Base-by-base conservation (phyloP, 2,797 vertebrate species). In the Oreochromis grahami region DNA sequence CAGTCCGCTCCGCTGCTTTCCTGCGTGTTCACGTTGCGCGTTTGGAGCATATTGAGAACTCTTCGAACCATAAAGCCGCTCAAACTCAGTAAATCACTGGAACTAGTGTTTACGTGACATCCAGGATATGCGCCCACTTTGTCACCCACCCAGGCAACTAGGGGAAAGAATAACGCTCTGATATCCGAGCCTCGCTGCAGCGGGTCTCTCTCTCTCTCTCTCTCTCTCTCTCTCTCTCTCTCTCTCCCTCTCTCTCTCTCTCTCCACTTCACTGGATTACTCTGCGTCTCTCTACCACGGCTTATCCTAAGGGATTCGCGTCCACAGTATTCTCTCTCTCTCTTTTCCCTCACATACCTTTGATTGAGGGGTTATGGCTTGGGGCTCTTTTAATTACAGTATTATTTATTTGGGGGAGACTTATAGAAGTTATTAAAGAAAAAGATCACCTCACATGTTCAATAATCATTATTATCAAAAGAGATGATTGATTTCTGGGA, bases 311-410 rank as follows among this genome's bases (percentile, higher is more conserved):
- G 19, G 78, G 74, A 56, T 68, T 83, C 53, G 1, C 6, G 21
- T 82, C 41, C 70, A 77, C 43, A 48, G 41, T 78, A 53, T 76
- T 50, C 9, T 63, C 81, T 60, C 51, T 21, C 13, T 56, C 76
- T 13, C n/a, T 12, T 41, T 65, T 50, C 51, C 85, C 77, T 34
- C 60, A 78, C 53, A 70, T 58, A 68, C n/a, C 80, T 92, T 50
- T 95, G 90, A 95, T 92, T 95, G 88, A 89, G 86, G 65, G 77
- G 77, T 91, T 74, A 80, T 79, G 88, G 55, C 88, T 85, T 19
- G 81, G 84, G 91, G 94, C 88, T 51, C 72, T 45, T 88, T 87
- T 92, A 92, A 93, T 90, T 87, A 60, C 83, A 87, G 41, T 76
- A 76, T 87, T 84, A 90, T 90, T 86, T 87, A 84, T 85, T 74